phyloP scores from a whole-genome alignment of 2,113 vertebrate genomes.

The Aramus guarauna region DNA sequence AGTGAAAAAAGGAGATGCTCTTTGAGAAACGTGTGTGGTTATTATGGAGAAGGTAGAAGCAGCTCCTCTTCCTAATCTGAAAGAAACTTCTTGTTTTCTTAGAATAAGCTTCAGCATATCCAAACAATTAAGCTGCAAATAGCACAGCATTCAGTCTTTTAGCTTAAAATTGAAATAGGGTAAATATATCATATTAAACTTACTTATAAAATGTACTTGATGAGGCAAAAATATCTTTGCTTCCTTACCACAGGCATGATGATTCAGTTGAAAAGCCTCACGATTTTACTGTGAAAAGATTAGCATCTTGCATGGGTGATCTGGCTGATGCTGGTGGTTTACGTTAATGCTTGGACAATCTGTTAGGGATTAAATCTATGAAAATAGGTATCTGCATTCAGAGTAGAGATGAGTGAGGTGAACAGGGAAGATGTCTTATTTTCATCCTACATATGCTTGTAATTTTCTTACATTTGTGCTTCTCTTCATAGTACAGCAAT shows the following conservation, averaged over 20 bases:
- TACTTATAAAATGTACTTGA: not conserved
- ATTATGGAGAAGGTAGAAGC: not conserved
- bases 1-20: not conserved
- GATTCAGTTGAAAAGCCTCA: not conserved
- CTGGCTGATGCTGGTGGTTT: slow-evolving; percentile 33
- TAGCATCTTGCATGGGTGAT: not conserved
- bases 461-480: not conserved
- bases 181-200: not conserved
- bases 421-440: not conserved
- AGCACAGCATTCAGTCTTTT: slow-evolving; percentile 5
- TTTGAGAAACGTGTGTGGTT: not conserved
- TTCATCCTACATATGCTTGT: not conserved
- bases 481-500: not conserved
- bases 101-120: not conserved
- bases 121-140: not conserved
- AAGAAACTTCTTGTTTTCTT: not conserved
- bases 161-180: not conserved
- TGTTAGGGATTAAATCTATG: slow-evolving; percentile 4
- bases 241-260: not conserved
- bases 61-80: not conserved
- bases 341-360: not conserved
- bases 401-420: not conserved
- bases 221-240: not conserved
- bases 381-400: not conserved
- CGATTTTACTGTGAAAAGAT: not conserved